A percentile compares a stretch with the other conserved stretches of the same genome.
Evolutionary conservation across 1,140 invertebrate genomes (phyloP).

Genomic region (Phthorimaea operculella): DNA sequence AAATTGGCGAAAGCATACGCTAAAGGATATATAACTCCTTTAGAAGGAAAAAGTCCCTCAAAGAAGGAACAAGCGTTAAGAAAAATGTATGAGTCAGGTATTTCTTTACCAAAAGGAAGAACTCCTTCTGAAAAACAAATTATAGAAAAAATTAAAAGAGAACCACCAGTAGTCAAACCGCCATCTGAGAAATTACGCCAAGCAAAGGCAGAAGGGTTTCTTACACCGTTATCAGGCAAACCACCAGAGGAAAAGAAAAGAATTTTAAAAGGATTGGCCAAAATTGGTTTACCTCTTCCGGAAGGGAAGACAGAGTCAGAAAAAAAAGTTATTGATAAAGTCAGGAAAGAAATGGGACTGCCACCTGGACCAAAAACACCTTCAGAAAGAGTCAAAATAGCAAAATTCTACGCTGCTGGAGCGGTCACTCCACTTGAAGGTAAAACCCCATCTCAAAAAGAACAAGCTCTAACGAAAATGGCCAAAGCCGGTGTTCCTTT

Average conservation of each 20-base stretch:
- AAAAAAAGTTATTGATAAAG: slow-evolving; percentile 22
- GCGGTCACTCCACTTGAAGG: slow-evolving; percentile 27
- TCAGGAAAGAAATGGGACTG: slow-evolving; percentile 24
- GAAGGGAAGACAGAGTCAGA: too few species aligned
- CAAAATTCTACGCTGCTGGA: slow-evolving; percentile 17
- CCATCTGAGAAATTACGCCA: too few species aligned
- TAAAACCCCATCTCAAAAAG: slow-evolving; percentile 23
- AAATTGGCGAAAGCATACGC: slow-evolving; percentile 20
- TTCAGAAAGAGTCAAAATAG: slow-evolving; percentile 20
- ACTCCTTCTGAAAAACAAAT: slow-evolving; percentile 25
- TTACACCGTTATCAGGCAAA: too few species aligned
- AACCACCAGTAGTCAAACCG: too few species aligned
- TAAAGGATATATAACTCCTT: slow-evolving; percentile 23
- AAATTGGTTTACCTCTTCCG: too few species aligned
- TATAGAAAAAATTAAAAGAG: slow-evolving; percentile 9
- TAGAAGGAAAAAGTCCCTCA: slow-evolving; percentile 28
- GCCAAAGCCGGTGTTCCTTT: slow-evolving; percentile 15
- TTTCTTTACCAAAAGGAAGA: slow-evolving; percentile 28
- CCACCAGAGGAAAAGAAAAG: too few species aligned
- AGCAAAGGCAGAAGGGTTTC: too few species aligned
- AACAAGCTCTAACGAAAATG: slow-evolving; percentile 22
- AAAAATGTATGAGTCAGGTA: slow-evolving; percentile 22
- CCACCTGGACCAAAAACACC: slow-evolving; percentile 20
- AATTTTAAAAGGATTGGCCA: too few species aligned
- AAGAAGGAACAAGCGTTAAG: slow-evolving; percentile 38